phyloP scores from a whole-genome alignment of 2,888 invertebrate species.

The Apoderus coryli region DNA sequence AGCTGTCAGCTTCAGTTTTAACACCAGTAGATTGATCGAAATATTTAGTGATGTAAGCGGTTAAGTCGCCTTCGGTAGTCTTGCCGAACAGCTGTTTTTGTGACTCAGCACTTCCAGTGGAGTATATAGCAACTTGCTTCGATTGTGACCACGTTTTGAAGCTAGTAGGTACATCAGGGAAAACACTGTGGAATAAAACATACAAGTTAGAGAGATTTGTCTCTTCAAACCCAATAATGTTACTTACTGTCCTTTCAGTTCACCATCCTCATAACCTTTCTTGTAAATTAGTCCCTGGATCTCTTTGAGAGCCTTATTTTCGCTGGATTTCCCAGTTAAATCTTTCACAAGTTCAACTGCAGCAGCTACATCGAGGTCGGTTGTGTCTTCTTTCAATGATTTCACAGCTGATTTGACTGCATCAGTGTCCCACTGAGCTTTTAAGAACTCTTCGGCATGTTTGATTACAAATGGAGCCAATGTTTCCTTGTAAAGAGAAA shows the following conservation, averaged over 20 bases:
- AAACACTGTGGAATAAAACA: constrained; percentile 50
- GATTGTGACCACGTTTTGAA: constrained; percentile 56
- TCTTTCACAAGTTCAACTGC: constrained; percentile 58
- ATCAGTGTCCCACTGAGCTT: constrained; percentile 52
- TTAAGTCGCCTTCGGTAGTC: constrained; percentile 62
- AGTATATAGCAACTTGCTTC: constrained; percentile 67
- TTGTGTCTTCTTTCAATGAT: constrained; percentile 40
- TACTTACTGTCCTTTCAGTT: constrained; percentile 81
- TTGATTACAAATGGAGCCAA: constrained; percentile 64
- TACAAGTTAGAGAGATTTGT: neutral
- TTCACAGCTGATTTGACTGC: constrained; percentile 52
- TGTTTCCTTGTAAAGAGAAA: too few relatives aligned
- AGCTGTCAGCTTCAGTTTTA: constrained; percentile 67
- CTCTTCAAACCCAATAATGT: neutral
- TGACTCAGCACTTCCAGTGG: constrained; percentile 82
- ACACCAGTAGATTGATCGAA: constrained; percentile 78
- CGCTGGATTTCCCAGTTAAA: constrained; percentile 71
- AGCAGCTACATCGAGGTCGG: constrained; percentile 33
- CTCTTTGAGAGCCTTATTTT: constrained; percentile 64
- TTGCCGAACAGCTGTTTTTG: constrained; percentile 77
- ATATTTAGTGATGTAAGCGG: constrained; percentile 56
- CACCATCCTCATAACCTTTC: constrained; percentile 64
- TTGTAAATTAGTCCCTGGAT: constrained; percentile 88
- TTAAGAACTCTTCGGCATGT: constrained; percentile 56
- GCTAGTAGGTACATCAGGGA: constrained; percentile 65